Base-by-base conservation (phyloP, 2,113 vertebrate genomes). In the Centropus unirufus region DNA sequence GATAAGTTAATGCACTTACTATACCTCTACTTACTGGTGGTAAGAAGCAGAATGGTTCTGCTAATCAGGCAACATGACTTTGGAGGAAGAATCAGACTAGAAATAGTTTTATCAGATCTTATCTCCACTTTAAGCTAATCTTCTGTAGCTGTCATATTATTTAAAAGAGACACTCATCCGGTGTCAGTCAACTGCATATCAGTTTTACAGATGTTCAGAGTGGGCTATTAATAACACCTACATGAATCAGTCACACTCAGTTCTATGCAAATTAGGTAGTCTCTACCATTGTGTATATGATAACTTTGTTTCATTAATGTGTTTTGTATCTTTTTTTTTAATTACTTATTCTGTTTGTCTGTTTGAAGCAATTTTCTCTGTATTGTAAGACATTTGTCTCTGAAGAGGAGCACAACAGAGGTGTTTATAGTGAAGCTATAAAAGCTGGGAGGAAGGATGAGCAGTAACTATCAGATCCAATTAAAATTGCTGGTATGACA, bases 51-150 rank as follows among this genome's bases (percentile, higher is more conserved):
- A 89, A 62, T 51, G 62, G 49, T 62, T 84, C 69, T 92, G 78
- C 67, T 72, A 74, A 39, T 59, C 84, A 66, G 69, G 7, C 42
- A 86, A 40, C 32, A 29, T 34, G 2, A 3, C 72, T 85, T 77
- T n/a, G 18, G 55, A 83, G 34, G 74, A 88, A 88, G 72, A 77
- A 90, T 10, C 89, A 61, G 83, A 83, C 87, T 94, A 73, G 67
- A 87, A 89, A 90, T 34, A 79, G 59, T 80, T 94, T 67, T 95
- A 68, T 91, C 92, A 94, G 61, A 80, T 83, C 46, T 88, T 83
- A 88, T 83, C 75, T 88, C 46, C 42, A 73, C 68, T 80, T 77
- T 11, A 83, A 74, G 47, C 44, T 89, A 95, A 95, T 95, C 82
- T 55, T 88, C 55, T 76, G 78, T 63, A 86, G 70, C 58, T 93